Percentiles rank a stretch among this genome's conserved stretches.
These are phyloP conservation scores for Axea sp. DNA, from an alignment of 2,888 invertebrate genomes.

Conservation along the genomic window DNA sequence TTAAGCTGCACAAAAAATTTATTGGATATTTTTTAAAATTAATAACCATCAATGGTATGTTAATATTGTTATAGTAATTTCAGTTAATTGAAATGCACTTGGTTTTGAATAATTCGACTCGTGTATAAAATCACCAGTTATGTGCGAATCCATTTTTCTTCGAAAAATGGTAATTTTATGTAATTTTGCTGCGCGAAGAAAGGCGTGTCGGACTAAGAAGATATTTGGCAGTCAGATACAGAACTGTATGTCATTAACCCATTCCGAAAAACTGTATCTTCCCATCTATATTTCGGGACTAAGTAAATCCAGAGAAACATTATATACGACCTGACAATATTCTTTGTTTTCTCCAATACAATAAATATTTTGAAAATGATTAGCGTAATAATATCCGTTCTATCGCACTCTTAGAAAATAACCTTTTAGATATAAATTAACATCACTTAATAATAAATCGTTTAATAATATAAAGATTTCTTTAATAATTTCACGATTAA, in stretches of 20 bases:
- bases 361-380: slow-evolving; percentile 9
- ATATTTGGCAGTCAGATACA: slow-evolving; percentile 65
- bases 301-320: slow-evolving; percentile 54
- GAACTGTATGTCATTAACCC: slow-evolving; percentile 69
- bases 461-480: no score
- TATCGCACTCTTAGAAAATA: no score
- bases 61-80: slow-evolving; percentile 19
- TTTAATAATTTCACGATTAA: no score
- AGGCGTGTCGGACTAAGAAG: slow-evolving; percentile 70
- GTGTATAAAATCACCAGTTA: slow-evolving; percentile 65
- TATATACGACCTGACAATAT: slow-evolving; percentile 41
- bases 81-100: slow-evolving; percentile 36
- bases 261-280: slow-evolving; percentile 62
- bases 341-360: slow-evolving; percentile 19
- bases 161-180: slow-evolving; percentile 72
- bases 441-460: no score
- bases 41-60: slow-evolving; percentile 4
- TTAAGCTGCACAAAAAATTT: no score
- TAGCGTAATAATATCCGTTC: no score
- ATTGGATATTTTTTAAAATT: neutral
- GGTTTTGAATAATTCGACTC: slow-evolving; percentile 20
- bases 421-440: no score
- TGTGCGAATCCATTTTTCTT: slow-evolving; percentile 64
- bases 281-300: slow-evolving; percentile 49
- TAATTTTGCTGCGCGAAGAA: slow-evolving; percentile 69